Evolutionary conservation across 2,888 invertebrate genomes (phyloP).

Genomic region (Ochropacha duplaris): DNA sequence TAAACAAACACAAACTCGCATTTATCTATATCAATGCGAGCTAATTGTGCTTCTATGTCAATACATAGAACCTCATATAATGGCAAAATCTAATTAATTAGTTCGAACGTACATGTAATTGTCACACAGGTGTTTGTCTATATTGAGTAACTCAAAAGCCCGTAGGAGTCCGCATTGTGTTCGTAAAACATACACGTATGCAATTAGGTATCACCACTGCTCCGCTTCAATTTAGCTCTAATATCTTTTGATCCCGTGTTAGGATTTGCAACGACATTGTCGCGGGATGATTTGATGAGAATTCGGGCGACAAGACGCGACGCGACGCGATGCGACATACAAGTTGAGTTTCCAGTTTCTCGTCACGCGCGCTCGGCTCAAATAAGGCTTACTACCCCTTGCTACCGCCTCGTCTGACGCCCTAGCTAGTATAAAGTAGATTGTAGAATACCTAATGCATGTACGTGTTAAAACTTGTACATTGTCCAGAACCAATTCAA

Average conservation of each 20-base stretch:
- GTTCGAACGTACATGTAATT: background rate
- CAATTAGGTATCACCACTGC: conserved; percentile 54
- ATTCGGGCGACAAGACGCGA: conserved; percentile 70
- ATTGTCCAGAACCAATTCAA: conserved; percentile 1
- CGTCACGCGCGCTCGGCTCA: conserved; percentile 78
- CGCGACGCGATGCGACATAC: conserved; percentile 70
- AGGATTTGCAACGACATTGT: conserved; percentile 79
- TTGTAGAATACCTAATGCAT: conserved; percentile 74
- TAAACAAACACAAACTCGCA: background rate
- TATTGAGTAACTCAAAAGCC: conserved; percentile 12
- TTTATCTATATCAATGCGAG: too few species aligned
- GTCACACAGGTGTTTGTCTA: background rate
- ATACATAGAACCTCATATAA: too few species aligned
- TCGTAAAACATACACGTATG: conserved; percentile 36
- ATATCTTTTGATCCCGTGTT: conserved; percentile 76
- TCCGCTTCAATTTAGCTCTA: conserved; percentile 74
- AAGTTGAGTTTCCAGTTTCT: conserved; percentile 75
- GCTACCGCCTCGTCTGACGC: conserved; percentile 60
- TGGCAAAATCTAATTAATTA: background rate
- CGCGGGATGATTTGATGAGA: conserved; percentile 80
- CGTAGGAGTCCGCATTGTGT: conserved; percentile 16
- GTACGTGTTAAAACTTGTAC: conserved; percentile 42
- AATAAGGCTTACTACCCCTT: conserved; percentile 78
- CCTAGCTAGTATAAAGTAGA: conserved; percentile 66
- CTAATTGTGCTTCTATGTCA: too few species aligned